Evolutionary conservation across 1,140 invertebrate species (phyloP), one percentile per base, ranked within the genome.

Genomic region (Pseudomyrmex concolor): DNA sequence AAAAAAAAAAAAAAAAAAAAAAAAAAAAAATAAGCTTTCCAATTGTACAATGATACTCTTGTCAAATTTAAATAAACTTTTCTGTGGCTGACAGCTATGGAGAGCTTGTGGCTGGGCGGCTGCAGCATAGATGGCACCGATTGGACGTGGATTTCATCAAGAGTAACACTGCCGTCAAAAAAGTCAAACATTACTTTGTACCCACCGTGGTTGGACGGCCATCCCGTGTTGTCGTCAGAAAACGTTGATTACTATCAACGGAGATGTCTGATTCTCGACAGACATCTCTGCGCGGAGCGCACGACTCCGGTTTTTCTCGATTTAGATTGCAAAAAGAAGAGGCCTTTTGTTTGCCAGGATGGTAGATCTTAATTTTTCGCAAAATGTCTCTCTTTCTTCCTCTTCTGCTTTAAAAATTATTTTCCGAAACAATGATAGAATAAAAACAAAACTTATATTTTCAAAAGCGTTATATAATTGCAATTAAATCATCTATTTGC

Each of bases 291-390:
- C 43, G 68, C 87, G 0, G 34, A 80, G 13, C 72, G 86, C 15
- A 74, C 77, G 3, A 74, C n/a, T 22, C 87, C 87, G 1, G 83
- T 81, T 45, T 89, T 89, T 25, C 66, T 86, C 2, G 87, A 89
- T 51, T 19, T 89, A 12, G 83, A 89, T 72, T 89, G 87, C 55
- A 62, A 73, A 0, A 86, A 85, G 48, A 68, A 77, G 10, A 67
- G 87, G 73, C 87, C 87, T 25, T 89, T 89, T 19, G 17, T 89
- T 63, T 89, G 85, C n/a, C 85, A 89, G 59, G 66, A 89, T 72
- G 85, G 80, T 81, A 82, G 51, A 43, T 43, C 13, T 1, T n/a
- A 43, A 34, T 71, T 54, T 55, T 15, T 13, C 3, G 25, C 25
- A 13, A 67, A 13, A 67, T 10, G 7, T 9, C 34, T 63, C 15